Base-by-base conservation (phyloP, 92 coral and sea anemone species). In the Scolanthus callimorphus region DNA sequence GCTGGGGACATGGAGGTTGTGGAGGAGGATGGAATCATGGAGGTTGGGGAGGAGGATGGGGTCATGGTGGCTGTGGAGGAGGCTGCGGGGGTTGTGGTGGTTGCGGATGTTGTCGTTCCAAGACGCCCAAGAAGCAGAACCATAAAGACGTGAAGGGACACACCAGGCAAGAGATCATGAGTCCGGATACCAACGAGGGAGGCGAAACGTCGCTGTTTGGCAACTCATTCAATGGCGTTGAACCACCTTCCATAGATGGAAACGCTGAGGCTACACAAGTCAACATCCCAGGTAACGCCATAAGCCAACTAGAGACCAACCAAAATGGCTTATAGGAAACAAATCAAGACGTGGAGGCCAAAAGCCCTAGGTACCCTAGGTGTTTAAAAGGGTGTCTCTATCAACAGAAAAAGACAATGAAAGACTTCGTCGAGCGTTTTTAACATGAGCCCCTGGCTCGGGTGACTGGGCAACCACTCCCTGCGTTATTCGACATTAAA, bases 91-190 rank as follows among this genome's bases (percentile, higher is more conserved):
- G 66, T 20, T 60, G 77, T 28, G 78, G 78, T 17, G 73, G 78
- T 59, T 69, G 84, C 21, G 71, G 89, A 1, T 75, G 78, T 1
- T 63, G 59, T 31, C 55, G 64, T 27, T 64, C 71, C 6, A 68
- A 78, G 55, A 62, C 54, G 38, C 30, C 71, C 4, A 74, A 70
- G 46, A 79, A 43, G 27, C 44, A 49, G 27, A 60, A 79, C 54
- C 34, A 37, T 10, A 83, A 74, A 58, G 73, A 83, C 17, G 86
- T 70, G 13, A 84, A 69, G 22, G 90, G 83, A 1, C 63, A 66
- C 17, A 38, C 77, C 10, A 76, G 96, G 15, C 96, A 87, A 30
- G 76, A 83, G 34, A 87, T 87, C 12, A 81, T 50, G 54, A 69
- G 69, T 54, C 90, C 96, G 8, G 48, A 4, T n/a, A 47, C 27